Evolutionary conservation across 2,797 vertebrate genomes (phyloP).

Genomic region (Podarcis lilfordi): DNA sequence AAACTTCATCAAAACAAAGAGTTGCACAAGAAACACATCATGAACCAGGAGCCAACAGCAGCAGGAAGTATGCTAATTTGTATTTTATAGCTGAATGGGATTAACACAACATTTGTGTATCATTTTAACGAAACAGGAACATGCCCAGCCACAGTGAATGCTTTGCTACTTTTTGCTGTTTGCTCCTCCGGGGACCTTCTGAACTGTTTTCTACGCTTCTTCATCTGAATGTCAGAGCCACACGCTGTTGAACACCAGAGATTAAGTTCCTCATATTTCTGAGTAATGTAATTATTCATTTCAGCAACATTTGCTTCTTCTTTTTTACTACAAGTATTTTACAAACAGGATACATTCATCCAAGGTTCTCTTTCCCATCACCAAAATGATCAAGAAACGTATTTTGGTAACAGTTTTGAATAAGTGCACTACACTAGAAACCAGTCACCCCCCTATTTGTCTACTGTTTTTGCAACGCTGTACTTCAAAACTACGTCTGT

Average conservation of each 20-base stretch:
- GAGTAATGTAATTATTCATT: constrained; percentile 9
- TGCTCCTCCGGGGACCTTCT: neutral
- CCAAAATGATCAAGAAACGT: neutral
- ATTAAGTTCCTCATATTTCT: neutral
- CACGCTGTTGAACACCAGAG: neutral
- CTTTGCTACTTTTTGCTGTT: neutral
- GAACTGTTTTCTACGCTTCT: neutral
- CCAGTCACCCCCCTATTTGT: constrained; percentile 54
- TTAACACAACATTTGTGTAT: neutral
- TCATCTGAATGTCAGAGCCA: neutral
- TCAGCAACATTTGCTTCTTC: constrained; percentile 16
- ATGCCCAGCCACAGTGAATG: neutral
- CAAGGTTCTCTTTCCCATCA: constrained; percentile 4
- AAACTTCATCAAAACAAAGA: neutral
- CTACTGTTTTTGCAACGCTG: constrained; percentile 77
- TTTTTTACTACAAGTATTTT: constrained; percentile 18
- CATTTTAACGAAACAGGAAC: neutral
- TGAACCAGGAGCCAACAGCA: neutral
- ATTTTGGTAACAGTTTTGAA: constrained; percentile 35
- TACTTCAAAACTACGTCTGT: constrained; percentile 79
- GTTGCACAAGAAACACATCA: neutral
- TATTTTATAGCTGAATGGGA: neutral
- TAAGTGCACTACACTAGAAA: constrained; percentile 15
- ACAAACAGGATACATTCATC: constrained; percentile 10
- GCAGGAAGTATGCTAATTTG: neutral